A percentile compares a stretch with the other conserved stretches of the same genome.
Evolutionary conservation across 2,888 invertebrate species (phyloP).

Genomic region (Pheosia gnoma): DNA sequence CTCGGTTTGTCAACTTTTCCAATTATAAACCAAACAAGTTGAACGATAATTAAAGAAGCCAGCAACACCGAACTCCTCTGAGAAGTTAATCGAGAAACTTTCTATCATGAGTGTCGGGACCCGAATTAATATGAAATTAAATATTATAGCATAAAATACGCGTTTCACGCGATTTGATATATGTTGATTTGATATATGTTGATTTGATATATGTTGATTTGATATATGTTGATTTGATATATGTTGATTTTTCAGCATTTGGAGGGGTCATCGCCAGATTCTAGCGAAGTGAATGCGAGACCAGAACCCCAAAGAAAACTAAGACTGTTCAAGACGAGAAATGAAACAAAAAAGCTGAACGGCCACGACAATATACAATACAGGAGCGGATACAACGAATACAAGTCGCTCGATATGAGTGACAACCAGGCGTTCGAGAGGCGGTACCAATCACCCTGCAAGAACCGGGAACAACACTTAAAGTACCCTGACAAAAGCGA

Average conservation of each 20-base stretch:
- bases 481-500: constrained; percentile 73
- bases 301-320: constrained; percentile 82
- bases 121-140: too few relatives aligned
- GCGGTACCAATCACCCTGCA: constrained; percentile 73
- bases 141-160: too few relatives aligned
- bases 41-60: too few relatives aligned
- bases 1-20: too few relatives aligned
- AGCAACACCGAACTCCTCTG: too few relatives aligned
- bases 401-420: constrained; percentile 67
- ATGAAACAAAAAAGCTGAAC: constrained; percentile 86
- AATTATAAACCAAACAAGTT: too few relatives aligned
- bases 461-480: constrained; percentile 73
- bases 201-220: constrained; percentile 16
- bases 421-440: constrained; percentile 70
- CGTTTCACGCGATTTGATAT: too few relatives aligned
- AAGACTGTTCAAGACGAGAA: constrained; percentile 89
- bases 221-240: neutral
- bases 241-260: constrained; percentile 55
- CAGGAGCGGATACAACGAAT: constrained; percentile 65
- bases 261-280: constrained; percentile 85
- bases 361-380: constrained; percentile 66
- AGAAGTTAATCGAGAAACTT: too few relatives aligned
- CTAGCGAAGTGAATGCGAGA: constrained; percentile 80
- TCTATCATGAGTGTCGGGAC: too few relatives aligned
- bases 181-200: constrained; percentile 10